phyloP scores from a whole-genome alignment of 1,140 invertebrate species.

The Ganaspis sp. region DNA sequence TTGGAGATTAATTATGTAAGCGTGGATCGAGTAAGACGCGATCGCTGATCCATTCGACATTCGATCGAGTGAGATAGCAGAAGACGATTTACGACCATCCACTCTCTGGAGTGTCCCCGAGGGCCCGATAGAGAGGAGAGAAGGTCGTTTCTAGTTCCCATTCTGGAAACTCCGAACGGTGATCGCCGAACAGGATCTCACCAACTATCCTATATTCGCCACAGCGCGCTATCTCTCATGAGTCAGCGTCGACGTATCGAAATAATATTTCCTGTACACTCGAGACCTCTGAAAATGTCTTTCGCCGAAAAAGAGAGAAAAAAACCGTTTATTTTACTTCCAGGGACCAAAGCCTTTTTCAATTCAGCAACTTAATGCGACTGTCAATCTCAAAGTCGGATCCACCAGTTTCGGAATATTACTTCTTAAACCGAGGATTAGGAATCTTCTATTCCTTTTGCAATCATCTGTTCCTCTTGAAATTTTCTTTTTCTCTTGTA shows the following conservation, averaged over 20 bases:
- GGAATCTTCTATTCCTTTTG: no score
- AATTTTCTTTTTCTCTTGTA: no score
- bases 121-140: conserved; percentile 53
- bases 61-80: conserved; percentile 59
- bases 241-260: conserved; percentile 28
- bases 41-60: conserved; percentile 55
- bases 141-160: conserved; percentile 51
- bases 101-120: conserved; percentile 43
- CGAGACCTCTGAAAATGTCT: conserved; percentile 12
- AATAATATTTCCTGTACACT: conserved; percentile 25
- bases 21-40: conserved; percentile 36
- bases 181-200: conserved; percentile 43
- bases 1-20: conserved; percentile 66
- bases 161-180: conserved; percentile 42
- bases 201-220: conserved; percentile 18
- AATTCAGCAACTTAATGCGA: neutral
- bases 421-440: no score
- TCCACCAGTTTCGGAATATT: no score
- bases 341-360: neutral
- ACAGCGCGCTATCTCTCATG: conserved; percentile 16
- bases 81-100: conserved; percentile 58
- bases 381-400: neutral
- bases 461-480: no score
- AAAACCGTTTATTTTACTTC: neutral
- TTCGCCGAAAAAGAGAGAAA: neutral